phyloP scores from a whole-genome alignment of 2,797 vertebrate species.

The Neopelma chrysocephalum region DNA sequence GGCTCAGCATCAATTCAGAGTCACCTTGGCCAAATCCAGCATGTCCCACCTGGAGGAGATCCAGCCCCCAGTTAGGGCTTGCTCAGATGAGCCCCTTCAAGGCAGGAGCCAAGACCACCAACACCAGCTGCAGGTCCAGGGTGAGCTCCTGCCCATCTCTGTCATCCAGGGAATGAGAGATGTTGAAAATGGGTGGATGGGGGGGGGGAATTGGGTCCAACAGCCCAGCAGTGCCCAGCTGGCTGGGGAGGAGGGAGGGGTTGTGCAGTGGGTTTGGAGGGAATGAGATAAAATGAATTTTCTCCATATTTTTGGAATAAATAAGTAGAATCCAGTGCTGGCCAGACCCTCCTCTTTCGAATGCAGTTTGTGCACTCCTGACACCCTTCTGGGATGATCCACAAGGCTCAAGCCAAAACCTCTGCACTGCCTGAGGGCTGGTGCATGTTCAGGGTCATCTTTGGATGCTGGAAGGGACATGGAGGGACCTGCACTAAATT shows the following conservation, averaged over 20 bases:
- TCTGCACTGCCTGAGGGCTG: background rate
- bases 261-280: background rate
- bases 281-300: background rate
- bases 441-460: rapidly evolving
- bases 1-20: background rate
- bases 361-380: background rate
- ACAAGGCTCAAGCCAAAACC: background rate
- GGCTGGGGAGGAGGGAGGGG: background rate
- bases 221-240: background rate
- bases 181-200: background rate
- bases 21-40: rapidly evolving
- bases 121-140: background rate
- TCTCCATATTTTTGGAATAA: background rate
- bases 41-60: background rate
- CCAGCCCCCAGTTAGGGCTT: background rate
- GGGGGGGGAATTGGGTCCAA: background rate
- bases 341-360: background rate
- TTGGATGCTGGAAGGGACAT: background rate
- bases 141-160: background rate
- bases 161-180: background rate
- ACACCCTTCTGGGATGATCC: background rate
- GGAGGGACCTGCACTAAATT: background rate
- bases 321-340: background rate
- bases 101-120: background rate
- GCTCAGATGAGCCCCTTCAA: background rate